phyloP scores from a whole-genome alignment of 2,797 vertebrate species.

The Phyllotis vaccarum region DNA sequence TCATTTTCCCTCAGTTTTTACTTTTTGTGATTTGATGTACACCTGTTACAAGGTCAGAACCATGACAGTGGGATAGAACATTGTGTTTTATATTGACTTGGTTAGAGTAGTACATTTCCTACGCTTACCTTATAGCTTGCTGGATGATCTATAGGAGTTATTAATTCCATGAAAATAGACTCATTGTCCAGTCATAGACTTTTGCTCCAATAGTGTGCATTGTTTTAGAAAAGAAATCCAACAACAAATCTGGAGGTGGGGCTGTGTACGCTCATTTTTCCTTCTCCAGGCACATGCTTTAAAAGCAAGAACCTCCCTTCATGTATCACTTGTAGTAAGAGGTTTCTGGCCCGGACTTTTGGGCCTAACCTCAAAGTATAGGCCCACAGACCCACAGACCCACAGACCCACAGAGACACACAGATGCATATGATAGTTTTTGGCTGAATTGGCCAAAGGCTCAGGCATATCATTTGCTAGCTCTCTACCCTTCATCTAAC shows the following conservation, averaged over 20 bases:
- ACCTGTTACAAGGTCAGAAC: background rate
- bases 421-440: no score
- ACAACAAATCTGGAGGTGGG: background rate
- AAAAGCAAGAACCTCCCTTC: background rate
- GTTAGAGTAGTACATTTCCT: background rate
- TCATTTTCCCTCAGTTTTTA: background rate
- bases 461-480: no score
- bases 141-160: background rate
- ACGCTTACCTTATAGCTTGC: background rate
- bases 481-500: no score
- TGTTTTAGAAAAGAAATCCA: background rate
- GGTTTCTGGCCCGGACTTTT: no score
- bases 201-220: background rate
- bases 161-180: background rate
- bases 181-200: fast-evolving
- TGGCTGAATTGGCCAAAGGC: no score
- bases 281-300: background rate
- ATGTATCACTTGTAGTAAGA: no score
- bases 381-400: no score
- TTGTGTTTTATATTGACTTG: background rate
- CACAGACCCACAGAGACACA: no score
- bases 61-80: background rate
- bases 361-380: no score
- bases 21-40: background rate
- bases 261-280: background rate